phyloP scores from a whole-genome alignment of 2,113 vertebrate species.

The Tragelaphus scriptus region DNA sequence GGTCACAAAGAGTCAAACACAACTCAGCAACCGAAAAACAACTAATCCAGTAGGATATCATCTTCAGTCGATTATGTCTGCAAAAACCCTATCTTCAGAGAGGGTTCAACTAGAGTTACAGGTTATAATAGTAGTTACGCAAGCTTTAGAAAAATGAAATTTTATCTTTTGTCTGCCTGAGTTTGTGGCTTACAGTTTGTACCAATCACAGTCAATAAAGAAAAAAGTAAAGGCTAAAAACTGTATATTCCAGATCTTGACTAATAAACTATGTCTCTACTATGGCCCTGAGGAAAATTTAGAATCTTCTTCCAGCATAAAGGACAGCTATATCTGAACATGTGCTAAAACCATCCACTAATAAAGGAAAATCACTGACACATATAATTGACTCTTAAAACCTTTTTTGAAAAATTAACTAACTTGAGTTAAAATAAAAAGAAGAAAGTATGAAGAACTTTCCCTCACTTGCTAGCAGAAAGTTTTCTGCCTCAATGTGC shows the following conservation, averaged over 20 bases:
- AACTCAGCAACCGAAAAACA: background rate
- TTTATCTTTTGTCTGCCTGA: background rate
- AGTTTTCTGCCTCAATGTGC: background rate
- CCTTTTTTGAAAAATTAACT: background rate
- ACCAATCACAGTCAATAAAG: background rate
- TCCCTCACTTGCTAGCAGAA: background rate
- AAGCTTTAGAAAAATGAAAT: conserved; percentile 12
- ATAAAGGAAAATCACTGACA: background rate
- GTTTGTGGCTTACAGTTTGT: background rate
- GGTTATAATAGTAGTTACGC: background rate
- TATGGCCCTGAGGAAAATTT: background rate
- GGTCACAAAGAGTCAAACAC: background rate
- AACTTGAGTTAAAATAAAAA: background rate
- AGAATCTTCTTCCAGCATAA: background rate
- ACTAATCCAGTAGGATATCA: background rate
- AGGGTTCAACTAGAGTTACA: background rate
- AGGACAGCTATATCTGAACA: background rate
- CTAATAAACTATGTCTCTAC: background rate
- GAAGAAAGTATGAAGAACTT: background rate
- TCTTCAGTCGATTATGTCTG: background rate
- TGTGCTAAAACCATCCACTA: background rate
- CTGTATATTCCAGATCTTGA: background rate
- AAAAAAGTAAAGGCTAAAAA: background rate
- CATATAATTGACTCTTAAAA: background rate
- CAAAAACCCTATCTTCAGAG: conserved; percentile 7